Percentiles rank a stretch among this genome's conserved stretches.
phyloP scores from a whole-genome alignment of 2,888 invertebrate genomes.

The Melanostoma mellinum region DNA sequence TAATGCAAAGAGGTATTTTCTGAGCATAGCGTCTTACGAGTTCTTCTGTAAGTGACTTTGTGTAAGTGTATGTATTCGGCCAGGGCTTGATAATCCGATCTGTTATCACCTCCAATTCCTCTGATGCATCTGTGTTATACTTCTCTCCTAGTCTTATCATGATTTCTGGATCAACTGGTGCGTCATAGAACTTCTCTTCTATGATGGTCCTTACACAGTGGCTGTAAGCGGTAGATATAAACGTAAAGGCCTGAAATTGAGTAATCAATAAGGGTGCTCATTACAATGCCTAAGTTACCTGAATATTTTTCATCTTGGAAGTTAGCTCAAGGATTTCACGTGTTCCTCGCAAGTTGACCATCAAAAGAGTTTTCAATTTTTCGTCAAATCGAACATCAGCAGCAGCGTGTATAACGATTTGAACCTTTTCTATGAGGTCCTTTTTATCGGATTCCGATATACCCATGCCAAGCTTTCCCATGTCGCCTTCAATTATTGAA shows the following conservation, averaged over 20 bases:
- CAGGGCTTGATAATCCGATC: conserved; percentile 74
- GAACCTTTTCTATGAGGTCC: conserved; percentile 73
- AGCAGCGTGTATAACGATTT: conserved; percentile 76
- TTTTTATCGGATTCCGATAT: conserved; percentile 68
- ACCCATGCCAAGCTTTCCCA: conserved; percentile 70
- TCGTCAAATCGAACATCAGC: conserved; percentile 76
- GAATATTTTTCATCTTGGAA: conserved; percentile 72
- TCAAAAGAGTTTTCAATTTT: conserved; percentile 70
- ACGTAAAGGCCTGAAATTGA: conserved; percentile 73
- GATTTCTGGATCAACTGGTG: conserved; percentile 73
- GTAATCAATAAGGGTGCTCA: neutral
- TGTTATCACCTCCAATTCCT: conserved; percentile 64
- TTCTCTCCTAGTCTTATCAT: conserved; percentile 74
- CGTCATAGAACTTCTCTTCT: conserved; percentile 75
- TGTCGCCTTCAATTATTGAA: conserved; percentile 75
- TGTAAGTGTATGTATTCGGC: conserved; percentile 76
- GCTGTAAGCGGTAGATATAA: conserved; percentile 76
- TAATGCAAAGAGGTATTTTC: conserved; percentile 73
- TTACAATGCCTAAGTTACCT: conserved; percentile 42
- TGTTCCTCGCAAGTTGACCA: conserved; percentile 75
- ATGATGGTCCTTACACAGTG: conserved; percentile 63
- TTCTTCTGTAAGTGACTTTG: conserved; percentile 76
- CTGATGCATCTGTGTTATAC: neutral
- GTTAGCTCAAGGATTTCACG: conserved; percentile 74
- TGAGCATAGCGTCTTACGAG: conserved; percentile 73